Evolutionary conservation across 2,797 vertebrate genomes (phyloP).

Genomic region (Cossypha dichroa): DNA sequence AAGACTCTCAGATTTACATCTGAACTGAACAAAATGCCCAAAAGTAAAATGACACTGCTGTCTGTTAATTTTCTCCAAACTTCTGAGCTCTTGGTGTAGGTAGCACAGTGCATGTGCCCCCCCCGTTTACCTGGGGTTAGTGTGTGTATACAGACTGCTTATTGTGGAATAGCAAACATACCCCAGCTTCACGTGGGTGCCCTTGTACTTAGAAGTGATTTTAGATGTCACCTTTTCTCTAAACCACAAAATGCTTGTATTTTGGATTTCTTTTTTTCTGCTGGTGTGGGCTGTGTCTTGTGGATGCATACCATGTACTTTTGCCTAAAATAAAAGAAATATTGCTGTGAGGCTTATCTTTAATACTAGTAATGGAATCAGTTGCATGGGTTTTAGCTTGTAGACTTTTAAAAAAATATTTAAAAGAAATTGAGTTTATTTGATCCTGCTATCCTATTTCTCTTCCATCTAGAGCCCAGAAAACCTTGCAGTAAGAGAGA

Average conservation of each 20-base stretch:
- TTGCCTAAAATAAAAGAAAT: background rate
- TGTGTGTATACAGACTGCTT: background rate
- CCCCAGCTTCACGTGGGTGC: background rate
- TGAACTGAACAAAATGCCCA: background rate
- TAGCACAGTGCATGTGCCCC: background rate
- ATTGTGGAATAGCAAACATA: background rate
- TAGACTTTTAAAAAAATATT: background rate
- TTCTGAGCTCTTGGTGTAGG: background rate
- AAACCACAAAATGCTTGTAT: background rate
- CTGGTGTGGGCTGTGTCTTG: rapidly evolving
- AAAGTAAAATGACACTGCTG: background rate
- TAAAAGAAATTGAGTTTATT: background rate
- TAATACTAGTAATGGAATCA: background rate
- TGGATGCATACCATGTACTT: background rate
- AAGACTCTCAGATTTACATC: background rate
- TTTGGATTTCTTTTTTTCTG: background rate
- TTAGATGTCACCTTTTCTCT: background rate
- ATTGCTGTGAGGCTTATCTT: background rate
- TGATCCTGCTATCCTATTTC: background rate
- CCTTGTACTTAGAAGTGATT: background rate
- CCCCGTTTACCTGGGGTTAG: background rate
- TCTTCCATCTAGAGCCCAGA: background rate
- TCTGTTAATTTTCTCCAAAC: background rate
- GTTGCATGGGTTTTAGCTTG: background rate
- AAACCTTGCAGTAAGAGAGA: background rate